These are phyloP conservation scores for Cryptoblepharus egeriae DNA, from an alignment of 2,797 vertebrate genomes.

Conservation along the genomic window DNA sequence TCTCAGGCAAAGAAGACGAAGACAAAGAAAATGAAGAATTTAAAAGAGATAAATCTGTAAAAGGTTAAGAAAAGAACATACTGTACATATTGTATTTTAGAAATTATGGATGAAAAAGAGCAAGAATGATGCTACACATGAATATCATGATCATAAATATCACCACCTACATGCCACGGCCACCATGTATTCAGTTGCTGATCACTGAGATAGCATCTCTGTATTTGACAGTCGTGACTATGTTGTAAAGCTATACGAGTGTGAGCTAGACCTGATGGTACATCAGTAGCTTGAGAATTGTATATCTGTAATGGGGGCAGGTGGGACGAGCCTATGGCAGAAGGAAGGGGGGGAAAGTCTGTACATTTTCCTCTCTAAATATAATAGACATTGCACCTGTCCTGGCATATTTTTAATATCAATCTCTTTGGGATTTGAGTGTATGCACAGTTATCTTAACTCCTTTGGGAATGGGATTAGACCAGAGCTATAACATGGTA, in stretches of 20 bases:
- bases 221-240: not conserved
- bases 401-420: too few relatives aligned
- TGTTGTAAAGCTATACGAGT: not conserved
- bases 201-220: not conserved
- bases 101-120: not conserved
- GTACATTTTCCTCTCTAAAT: not conserved
- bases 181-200: not conserved
- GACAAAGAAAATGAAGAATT: not conserved
- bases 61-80: constrained; percentile 12
- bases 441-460: too few relatives aligned
- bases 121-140: not conserved
- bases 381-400: not conserved
- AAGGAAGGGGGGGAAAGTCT: not conserved
- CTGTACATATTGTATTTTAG: not conserved
- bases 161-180: not conserved
- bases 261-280: not conserved
- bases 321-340: not conserved
- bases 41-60: not conserved
- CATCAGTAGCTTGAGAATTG: not conserved
- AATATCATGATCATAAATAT: constrained; percentile 19
- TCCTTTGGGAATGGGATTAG: too few relatives aligned
- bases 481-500: too few relatives aligned
- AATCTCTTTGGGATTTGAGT: too few relatives aligned
- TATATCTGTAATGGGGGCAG: not conserved
- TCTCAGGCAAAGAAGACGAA: not conserved